phyloP scores from a whole-genome alignment of 2,113 vertebrate species.

The Empidonax alnorum region DNA sequence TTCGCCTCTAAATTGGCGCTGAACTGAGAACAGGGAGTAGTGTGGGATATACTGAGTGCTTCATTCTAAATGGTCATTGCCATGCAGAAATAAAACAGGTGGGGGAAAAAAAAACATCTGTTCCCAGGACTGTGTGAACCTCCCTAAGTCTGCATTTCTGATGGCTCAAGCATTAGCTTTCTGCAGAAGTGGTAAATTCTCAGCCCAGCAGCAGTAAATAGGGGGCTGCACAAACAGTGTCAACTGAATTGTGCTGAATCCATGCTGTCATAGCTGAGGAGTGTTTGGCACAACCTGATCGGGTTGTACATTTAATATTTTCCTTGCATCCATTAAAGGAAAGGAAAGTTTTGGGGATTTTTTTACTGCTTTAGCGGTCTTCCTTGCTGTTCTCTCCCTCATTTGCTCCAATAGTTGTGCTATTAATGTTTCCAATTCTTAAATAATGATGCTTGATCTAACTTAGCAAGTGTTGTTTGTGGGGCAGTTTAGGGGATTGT shows the following conservation, averaged over 20 bases:
- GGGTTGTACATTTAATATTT: neutral
- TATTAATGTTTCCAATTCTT: neutral
- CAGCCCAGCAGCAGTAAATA: neutral
- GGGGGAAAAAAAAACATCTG: neutral
- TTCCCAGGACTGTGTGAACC: neutral
- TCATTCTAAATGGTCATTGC: neutral
- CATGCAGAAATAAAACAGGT: neutral
- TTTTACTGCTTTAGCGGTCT: neutral
- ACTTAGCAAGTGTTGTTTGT: neutral
- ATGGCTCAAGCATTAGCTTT: neutral
- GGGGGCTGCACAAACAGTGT: neutral
- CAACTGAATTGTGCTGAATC: neutral
- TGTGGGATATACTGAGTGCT: neutral
- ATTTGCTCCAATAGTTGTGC: neutral
- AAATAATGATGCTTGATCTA: conserved; percentile 12
- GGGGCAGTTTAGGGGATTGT: neutral
- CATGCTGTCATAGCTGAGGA: neutral
- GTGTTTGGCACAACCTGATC: neutral
- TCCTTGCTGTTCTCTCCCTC: neutral
- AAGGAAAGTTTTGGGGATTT: rapidly evolving
- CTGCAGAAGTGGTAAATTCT: neutral
- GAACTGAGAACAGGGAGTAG: neutral
- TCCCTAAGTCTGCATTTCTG: neutral
- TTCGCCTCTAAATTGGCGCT: neutral
- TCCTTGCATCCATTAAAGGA: neutral